phyloP scores from a whole-genome alignment of 2,888 invertebrate species.

The Noctua janthina region DNA sequence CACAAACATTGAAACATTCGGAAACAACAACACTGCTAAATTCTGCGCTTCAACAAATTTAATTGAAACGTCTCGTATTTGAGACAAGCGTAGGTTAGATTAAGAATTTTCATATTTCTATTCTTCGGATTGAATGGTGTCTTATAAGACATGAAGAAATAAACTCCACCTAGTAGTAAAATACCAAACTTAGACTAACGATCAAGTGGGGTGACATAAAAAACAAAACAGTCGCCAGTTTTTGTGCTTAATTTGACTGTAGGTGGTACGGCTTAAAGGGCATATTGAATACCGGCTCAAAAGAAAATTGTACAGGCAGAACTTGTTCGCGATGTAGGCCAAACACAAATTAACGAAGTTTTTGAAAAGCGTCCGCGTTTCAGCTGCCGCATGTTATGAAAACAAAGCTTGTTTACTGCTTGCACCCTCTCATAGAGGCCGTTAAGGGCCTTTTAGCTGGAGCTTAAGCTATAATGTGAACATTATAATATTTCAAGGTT shows the following conservation, averaged over 20 bases:
- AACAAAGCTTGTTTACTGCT: slow-evolving; percentile 47
- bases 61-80: background rate
- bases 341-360: slow-evolving; percentile 60
- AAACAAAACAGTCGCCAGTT: background rate
- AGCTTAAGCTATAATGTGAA: slow-evolving; percentile 1
- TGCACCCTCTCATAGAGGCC: slow-evolving; percentile 15
- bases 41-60: slow-evolving; percentile 5
- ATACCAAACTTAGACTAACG: background rate
- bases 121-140: background rate
- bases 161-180: background rate
- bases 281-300: slow-evolving; percentile 8
- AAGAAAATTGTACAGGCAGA: slow-evolving; percentile 30
- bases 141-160: background rate
- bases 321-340: slow-evolving; percentile 22
- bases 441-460: slow-evolving; percentile 24
- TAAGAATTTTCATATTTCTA: background rate
- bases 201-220: background rate
- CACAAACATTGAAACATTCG: slow-evolving; percentile 11
- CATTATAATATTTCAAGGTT: slow-evolving; percentile 48
- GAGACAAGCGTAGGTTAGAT: background rate
- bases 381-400: slow-evolving; percentile 32
- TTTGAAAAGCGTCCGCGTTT: slow-evolving; percentile 43
- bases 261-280: background rate
- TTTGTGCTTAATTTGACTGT: background rate
- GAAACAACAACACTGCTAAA: slow-evolving; percentile 1